Conservation (phyloP, 2,888 invertebrate genomes). For the Lymantria monacha region DNA sequence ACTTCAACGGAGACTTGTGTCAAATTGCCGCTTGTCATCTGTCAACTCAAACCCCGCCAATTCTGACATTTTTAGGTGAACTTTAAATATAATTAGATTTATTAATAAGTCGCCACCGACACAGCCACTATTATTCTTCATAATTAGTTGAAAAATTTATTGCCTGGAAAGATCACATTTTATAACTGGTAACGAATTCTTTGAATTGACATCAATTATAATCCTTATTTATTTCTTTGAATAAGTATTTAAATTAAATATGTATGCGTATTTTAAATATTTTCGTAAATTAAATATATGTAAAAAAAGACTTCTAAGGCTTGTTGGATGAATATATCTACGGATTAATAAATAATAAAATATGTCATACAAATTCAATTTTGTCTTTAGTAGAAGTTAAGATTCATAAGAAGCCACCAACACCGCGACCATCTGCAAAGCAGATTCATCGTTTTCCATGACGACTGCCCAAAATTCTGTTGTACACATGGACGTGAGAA, state of each 20-base stretch:
- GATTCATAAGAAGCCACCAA: conserved; percentile 57
- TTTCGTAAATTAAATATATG: conserved; percentile 1
- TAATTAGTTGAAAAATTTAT: conserved; percentile 38
- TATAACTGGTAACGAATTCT: conserved; percentile 17
- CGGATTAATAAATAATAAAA: conserved; percentile 8
- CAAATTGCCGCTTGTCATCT: conserved; percentile 29
- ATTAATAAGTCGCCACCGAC: conserved; percentile 35
- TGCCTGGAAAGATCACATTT: conserved; percentile 17
- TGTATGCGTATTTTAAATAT: background rate
- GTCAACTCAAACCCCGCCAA: conserved; percentile 34
- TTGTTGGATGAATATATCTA: conserved; percentile 2
- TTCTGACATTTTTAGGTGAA: conserved; percentile 54
- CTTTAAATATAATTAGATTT: conserved; percentile 45
- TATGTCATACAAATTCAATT: conserved; percentile 21
- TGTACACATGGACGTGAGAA: conserved; percentile 75
- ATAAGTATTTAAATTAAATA: background rate
- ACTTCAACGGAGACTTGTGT: conserved; percentile 24
- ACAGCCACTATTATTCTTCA: conserved; percentile 34
- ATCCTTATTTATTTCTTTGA: background rate
- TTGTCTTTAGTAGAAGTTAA: conserved; percentile 61
- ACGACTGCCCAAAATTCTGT: conserved; percentile 71
- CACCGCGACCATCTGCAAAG: conserved; percentile 63
- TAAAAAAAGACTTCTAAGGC: conserved; percentile 7
- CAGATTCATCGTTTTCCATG: conserved; percentile 58
- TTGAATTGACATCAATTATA: conserved; percentile 5